Conservation (phyloP, 2,113 vertebrate species). For the Bos indicus region DNA sequence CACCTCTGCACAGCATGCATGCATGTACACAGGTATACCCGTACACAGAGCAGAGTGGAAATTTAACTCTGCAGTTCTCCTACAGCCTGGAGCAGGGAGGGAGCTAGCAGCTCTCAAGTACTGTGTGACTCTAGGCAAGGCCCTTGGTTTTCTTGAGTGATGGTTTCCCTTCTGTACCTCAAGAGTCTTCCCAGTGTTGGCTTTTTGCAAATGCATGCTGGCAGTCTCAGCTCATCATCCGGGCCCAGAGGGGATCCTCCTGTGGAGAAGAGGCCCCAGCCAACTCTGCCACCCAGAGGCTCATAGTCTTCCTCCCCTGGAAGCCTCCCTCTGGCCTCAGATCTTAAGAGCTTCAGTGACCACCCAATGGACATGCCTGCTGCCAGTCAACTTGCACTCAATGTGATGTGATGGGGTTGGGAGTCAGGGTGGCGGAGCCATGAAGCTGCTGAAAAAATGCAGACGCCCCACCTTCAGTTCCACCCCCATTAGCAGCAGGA, state of each 20-base stretch:
- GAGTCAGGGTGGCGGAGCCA: background rate
- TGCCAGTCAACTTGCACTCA: background rate
- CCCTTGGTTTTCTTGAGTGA: background rate
- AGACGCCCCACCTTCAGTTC: background rate
- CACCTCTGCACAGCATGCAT: background rate
- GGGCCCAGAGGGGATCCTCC: background rate
- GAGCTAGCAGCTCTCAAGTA: background rate
- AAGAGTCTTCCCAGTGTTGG: background rate
- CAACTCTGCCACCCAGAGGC: background rate
- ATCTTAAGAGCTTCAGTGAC: background rate
- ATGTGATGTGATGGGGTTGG: background rate
- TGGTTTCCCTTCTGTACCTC: background rate
- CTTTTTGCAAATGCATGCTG: background rate
- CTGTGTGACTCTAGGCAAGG: background rate
- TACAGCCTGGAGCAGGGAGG: background rate
- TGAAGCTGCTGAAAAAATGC: background rate
- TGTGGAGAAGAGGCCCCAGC: background rate
- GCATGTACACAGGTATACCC: accelerated
- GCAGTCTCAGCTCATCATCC: background rate
- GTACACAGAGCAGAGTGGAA: background rate
- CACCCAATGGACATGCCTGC: accelerated
- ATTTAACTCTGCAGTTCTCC: background rate
- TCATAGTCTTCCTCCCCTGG: background rate
- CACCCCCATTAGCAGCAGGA: too few relatives aligned
- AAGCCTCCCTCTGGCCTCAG: background rate